Base-by-base conservation (phyloP, 30 jellyfish, hydroid and myxozoan genomes). In the Turritopsis rubra region DNA sequence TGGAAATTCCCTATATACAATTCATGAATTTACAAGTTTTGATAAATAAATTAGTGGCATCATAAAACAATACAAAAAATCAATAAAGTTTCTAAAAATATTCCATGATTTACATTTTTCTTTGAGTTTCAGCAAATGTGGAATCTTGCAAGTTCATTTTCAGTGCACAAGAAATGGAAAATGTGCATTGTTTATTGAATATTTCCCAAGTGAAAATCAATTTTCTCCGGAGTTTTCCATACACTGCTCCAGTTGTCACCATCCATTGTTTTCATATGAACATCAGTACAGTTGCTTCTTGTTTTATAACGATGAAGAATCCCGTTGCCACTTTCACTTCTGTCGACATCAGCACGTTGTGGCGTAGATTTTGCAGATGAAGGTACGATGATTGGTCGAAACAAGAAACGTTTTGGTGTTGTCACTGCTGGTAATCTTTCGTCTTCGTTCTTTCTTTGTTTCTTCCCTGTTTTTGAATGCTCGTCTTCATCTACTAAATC, bases 311-410 rank as follows among this genome's bases (percentile, higher is more conserved):
- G 13, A 41, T 41, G 60, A 41, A 41, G 9, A 3, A 41, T 41
- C 60, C 13, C 60, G 13, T 41, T 13, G 5, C 13, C 60, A 41
- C 13, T 41, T 41, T 41, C 60, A 13, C 60, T 41, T 41, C 60
- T 41, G 60, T 41, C 60, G 13, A 41, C 60, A 13, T 41, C 60
- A 41, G 13, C 13, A 41, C 5, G 13, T 41, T 13, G 60, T 41
- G 60, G 41, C 81, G 81, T 26, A 18, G 29, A n/a, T 18, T n/a
- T 28, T 26, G 28, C 7, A 79, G 53, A 52, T 16, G 25, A 41
- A 26, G 52, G 79, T 53, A 65, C 83, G 81, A 80, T 80, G 31
- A 41, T 21, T 53, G 87, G 52, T 53, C 66, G 53, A 24, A 24
- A 74, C 24, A n/a, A 16, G 53, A 21, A 23, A 16, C 27, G 65